Conservation (phyloP, 2,113 vertebrate species). For the Petromus typicus region DNA sequence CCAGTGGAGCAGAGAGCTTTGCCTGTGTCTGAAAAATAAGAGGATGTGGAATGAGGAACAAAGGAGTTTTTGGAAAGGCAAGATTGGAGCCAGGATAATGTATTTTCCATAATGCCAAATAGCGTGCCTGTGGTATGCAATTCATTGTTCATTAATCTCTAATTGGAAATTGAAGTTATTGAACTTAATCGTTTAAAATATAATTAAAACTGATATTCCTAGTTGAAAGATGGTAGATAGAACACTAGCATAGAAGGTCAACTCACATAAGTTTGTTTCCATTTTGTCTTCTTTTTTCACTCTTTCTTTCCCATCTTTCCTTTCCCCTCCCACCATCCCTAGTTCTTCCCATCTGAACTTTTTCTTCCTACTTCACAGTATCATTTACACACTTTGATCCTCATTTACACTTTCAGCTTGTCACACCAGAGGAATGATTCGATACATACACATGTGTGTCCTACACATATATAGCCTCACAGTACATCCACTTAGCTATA, state of each 20-base stretch:
- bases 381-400: too few relatives aligned
- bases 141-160: constrained; percentile 43
- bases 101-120: background rate
- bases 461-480: too few relatives aligned
- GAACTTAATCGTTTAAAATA: constrained; percentile 19
- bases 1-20: background rate
- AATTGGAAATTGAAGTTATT: constrained; percentile 18
- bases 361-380: too few relatives aligned
- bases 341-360: too few relatives aligned
- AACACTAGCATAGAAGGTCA: background rate
- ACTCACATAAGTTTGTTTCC: too few relatives aligned
- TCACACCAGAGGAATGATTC: too few relatives aligned
- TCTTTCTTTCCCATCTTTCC: too few relatives aligned
- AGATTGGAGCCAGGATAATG: background rate
- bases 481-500: too few relatives aligned
- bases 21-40: background rate
- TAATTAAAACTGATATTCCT: background rate
- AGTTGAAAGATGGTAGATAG: background rate
- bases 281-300: too few relatives aligned
- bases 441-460: too few relatives aligned
- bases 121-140: background rate
- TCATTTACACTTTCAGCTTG: too few relatives aligned
- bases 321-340: too few relatives aligned
- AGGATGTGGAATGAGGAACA: background rate
- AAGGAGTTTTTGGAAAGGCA: constrained; percentile 15